Percentiles rank a stretch among this genome's conserved stretches.
phyloP scores from a whole-genome alignment of 2,113 vertebrate genomes.

The Hemiprocne comata region DNA sequence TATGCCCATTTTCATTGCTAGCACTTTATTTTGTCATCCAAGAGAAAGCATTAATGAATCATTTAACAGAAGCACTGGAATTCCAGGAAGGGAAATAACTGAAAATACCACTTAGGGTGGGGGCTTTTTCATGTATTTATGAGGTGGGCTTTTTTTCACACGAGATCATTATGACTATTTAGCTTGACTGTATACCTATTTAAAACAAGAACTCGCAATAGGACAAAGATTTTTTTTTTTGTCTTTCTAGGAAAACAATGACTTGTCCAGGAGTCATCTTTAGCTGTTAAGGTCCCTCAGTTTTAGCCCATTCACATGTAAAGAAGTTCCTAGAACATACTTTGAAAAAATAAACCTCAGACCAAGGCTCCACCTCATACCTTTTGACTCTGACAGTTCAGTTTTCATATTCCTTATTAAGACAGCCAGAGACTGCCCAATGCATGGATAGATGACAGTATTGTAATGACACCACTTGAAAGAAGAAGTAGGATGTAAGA shows the following conservation, averaged over 20 bases:
- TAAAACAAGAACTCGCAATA: background rate
- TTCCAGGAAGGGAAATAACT: background rate
- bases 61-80: background rate
- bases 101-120: background rate
- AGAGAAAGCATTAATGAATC: background rate
- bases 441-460: background rate
- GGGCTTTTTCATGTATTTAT: background rate
- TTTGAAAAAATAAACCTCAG: background rate
- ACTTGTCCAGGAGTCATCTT: background rate
- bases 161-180: background rate
- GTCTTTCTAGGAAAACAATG: background rate
- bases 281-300: background rate
- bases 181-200: background rate
- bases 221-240: background rate
- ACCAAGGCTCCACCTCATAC: background rate
- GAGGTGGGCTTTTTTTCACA: background rate
- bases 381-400: background rate
- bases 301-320: background rate
- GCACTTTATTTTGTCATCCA: background rate
- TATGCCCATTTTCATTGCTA: background rate
- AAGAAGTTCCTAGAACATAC: background rate
- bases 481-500: conserved; percentile 5
- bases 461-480: conserved; percentile 39
- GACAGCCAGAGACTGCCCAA: background rate
- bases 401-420: conserved; percentile 40